Evolutionary conservation across 2,888 invertebrate genomes (phyloP), one percentile per base, ranked within the genome.

Genomic region (Athalia circularis): DNA sequence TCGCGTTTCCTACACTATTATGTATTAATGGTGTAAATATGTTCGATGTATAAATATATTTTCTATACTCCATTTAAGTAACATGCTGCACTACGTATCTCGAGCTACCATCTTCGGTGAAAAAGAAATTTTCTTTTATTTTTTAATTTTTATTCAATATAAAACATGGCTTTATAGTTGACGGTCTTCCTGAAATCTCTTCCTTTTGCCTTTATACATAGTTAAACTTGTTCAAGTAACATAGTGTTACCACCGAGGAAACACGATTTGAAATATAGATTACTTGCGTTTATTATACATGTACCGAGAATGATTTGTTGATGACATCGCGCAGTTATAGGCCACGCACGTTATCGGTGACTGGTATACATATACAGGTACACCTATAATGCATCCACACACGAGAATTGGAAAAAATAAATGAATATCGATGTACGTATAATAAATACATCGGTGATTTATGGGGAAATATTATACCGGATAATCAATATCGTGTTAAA

Each of bases 191-290:
- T 11, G 50, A 11, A 43, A n/a, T 3, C 29, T 68, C 43, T 54
- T 11, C 54, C 50, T 68, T 54, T 54, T 11, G 29, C 43, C 4
- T 43, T 11, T n/a, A 11, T 43, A 65, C 6, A 29, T 29, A 0
- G 11, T 52, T 54, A 11, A 67, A 67, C 68, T 68, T 54, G 52
- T 68, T 52, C 68, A 43, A 52, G 52, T 13, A 13, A 61, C 54
- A 68, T 52, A 54, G 43, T 43, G 54, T 65, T 65, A 68, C 52
- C 52, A 5, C 15, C 6, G 54, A 43, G 2, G 54, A 54, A 54
- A 68, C 52, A 52, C 52, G 52, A 54, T 43, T 68, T 29, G 29
- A 54, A 68, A 68, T 68, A 50, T 67, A 67, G 67, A 67, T 67
- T 67, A 67, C 67, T 61, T 29, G 29, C 29, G 29, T 29, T 29